A percentile compares a stretch with the other conserved stretches of the same genome.
Conservation (phyloP, 2,113 vertebrate species). For the Macaca mulatta region DNA sequence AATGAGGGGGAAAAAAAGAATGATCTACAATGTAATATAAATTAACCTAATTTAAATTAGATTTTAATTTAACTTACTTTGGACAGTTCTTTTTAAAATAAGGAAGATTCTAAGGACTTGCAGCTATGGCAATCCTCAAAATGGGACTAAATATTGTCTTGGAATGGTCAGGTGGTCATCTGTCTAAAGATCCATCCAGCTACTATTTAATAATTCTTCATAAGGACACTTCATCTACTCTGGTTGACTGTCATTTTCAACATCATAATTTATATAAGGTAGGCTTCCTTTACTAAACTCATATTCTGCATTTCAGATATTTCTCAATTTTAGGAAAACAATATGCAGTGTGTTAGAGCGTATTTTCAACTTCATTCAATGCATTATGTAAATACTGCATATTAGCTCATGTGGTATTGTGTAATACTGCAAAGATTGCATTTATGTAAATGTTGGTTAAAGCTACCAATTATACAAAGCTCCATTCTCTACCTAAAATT, state of each 20-base stretch:
- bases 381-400: constrained; percentile 27
- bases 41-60: constrained; percentile 26
- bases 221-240: neutral
- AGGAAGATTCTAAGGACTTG: neutral
- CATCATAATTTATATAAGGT: neutral
- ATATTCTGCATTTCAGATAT: constrained; percentile 23
- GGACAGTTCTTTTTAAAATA: neutral
- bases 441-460: constrained; percentile 38
- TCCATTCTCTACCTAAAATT: constrained; percentile 27
- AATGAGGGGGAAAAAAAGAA: neutral
- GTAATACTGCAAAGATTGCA: constrained; percentile 8
- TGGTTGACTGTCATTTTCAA: neutral
- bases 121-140: constrained; percentile 13
- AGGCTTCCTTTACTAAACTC: constrained; percentile 26
- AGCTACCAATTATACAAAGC: constrained; percentile 23
- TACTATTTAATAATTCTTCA: constrained; percentile 16
- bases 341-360: neutral
- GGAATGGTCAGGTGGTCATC: neutral
- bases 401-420: neutral
- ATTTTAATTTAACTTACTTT: constrained; percentile 36
- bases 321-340: constrained; percentile 33
- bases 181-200: neutral
- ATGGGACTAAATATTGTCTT: neutral
- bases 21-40: neutral
- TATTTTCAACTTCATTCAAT: constrained; percentile 24